These are phyloP conservation scores for Carollia perspicillata DNA, from an alignment of 2,113 vertebrate genomes.

Conservation along the genomic window DNA sequence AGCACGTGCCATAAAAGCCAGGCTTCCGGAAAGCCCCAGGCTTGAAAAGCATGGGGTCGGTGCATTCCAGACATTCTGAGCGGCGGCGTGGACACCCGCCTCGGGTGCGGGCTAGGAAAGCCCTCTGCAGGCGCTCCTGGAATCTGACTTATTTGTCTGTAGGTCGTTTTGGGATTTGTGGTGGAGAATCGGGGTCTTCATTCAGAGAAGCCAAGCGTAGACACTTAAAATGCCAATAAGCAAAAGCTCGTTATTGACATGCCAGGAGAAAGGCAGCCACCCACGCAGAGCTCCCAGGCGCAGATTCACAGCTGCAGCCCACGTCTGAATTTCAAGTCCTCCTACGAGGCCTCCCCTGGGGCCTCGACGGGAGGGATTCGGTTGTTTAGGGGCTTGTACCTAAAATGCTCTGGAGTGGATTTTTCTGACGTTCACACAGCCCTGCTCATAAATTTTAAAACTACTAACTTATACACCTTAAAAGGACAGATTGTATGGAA, in stretches of 20 bases:
- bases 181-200: slow-evolving; percentile 16
- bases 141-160: slow-evolving; percentile 46
- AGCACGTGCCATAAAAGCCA: background rate
- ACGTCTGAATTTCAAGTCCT: background rate
- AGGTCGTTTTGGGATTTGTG: slow-evolving; percentile 45
- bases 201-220: background rate
- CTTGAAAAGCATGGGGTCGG: background rate
- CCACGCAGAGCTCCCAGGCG: background rate
- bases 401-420: background rate
- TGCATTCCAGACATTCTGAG: slow-evolving; percentile 51
- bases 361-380: background rate
- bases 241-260: background rate
- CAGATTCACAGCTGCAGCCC: background rate
- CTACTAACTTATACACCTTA: background rate
- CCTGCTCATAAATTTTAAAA: background rate
- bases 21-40: background rate
- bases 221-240: slow-evolving; percentile 19
- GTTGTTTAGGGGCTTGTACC: background rate
- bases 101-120: background rate
- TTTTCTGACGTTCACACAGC: background rate
- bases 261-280: background rate
- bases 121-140: background rate
- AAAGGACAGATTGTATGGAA: background rate
- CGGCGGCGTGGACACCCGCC: background rate
- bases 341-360: background rate